These are phyloP conservation scores for Drosophila antonietae DNA, from an alignment of 2,888 invertebrate genomes.

Conservation along the genomic window DNA sequence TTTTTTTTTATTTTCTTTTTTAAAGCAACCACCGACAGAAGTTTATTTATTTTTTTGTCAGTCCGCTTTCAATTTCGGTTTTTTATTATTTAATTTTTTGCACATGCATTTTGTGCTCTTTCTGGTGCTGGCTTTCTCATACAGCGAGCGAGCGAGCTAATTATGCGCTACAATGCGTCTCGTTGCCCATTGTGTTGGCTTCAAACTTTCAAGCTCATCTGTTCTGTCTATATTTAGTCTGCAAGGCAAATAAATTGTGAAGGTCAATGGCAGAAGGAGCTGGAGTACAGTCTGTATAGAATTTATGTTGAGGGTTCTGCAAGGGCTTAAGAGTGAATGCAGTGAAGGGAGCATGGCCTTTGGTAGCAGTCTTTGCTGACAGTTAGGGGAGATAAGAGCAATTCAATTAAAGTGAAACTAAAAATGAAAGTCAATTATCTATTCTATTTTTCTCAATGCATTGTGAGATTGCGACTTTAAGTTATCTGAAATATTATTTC, in stretches of 20 bases:
- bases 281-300: conserved; percentile 3
- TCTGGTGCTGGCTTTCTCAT: conserved; percentile 57
- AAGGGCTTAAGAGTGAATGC: conserved; percentile 15
- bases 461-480: background rate
- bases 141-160: conserved; percentile 72
- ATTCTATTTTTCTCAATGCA: background rate
- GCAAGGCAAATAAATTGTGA: conserved; percentile 21
- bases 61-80: conserved; percentile 16
- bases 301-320: background rate
- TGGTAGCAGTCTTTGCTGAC: background rate
- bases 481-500: background rate
- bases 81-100: conserved; percentile 25
- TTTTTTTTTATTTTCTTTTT: background rate
- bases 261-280: conserved; percentile 44
- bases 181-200: conserved; percentile 62
- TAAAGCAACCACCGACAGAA: conserved; percentile 25
- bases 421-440: background rate
- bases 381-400: background rate
- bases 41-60: conserved; percentile 22
- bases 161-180: conserved; percentile 77
- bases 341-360: background rate
- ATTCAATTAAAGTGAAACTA: background rate
- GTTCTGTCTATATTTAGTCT: conserved; percentile 17
- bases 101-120: conserved; percentile 19
- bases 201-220: conserved; percentile 33